Percentiles rank a stretch among this genome's conserved stretches.
phyloP scores from a whole-genome alignment of 2,888 invertebrate species.

The Tromatobia lineatoria region DNA sequence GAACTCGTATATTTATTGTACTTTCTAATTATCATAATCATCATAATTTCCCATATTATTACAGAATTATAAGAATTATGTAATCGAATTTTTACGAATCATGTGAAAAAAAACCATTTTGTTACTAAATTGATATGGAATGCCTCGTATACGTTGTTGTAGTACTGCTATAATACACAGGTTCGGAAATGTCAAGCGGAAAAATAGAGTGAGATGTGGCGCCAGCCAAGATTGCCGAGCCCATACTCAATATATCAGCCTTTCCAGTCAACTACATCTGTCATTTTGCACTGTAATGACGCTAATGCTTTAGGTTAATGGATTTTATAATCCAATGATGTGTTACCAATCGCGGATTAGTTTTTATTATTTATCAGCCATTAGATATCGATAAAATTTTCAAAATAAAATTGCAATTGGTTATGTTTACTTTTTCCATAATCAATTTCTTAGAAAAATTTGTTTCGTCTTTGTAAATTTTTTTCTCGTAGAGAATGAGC shows the following conservation, averaged over 20 bases:
- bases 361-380: not conserved
- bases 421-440: no score
- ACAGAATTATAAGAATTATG: no score
- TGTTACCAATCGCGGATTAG: not conserved
- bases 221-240: slow-evolving; percentile 25
- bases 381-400: not conserved
- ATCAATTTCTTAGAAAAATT: no score
- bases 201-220: slow-evolving; percentile 28
- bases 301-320: not conserved
- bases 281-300: not conserved
- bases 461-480: no score
- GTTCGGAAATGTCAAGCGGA: slow-evolving; percentile 23
- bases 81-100: no score
- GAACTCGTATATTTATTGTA: no score
- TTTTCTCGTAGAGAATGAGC: no score
- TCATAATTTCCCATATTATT: no score
- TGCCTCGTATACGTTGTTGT: not conserved
- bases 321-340: slow-evolving; percentile 35
- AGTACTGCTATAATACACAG: not conserved
- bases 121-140: no score
- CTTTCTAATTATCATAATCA: no score
- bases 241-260: slow-evolving; percentile 24
- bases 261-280: slow-evolving; percentile 31
- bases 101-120: no score
- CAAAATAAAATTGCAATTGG: no score